Percentiles rank a stretch among this genome's conserved stretches.
These are phyloP conservation scores for Rhingia rostrata DNA, from an alignment of 2,888 invertebrate genomes.

Conservation along the genomic window DNA sequence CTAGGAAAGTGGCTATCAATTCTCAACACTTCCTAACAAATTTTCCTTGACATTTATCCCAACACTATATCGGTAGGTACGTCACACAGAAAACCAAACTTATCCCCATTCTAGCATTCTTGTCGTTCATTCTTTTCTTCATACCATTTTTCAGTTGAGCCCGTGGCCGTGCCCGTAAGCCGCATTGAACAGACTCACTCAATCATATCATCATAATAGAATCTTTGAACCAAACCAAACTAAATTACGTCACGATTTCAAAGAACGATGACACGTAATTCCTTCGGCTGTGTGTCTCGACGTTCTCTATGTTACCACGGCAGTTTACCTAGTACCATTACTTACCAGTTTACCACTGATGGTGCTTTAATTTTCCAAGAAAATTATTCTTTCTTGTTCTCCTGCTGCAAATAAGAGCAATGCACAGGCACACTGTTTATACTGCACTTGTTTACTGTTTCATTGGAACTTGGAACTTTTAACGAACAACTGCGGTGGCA, in stretches of 20 bases:
- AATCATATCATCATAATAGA: constrained; percentile 43
- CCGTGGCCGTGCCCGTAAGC: background rate
- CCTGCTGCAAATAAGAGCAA: background rate
- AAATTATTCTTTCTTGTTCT: constrained; percentile 31
- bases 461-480: too few relatives aligned
- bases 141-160: too few relatives aligned
- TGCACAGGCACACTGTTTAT: background rate
- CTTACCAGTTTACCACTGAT: constrained; percentile 11
- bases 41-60: too few relatives aligned
- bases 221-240: constrained; percentile 46
- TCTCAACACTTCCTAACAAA: too few relatives aligned
- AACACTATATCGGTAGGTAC: too few relatives aligned
- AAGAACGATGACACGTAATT: constrained; percentile 63
- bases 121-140: too few relatives aligned
- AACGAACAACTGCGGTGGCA: too few relatives aligned
- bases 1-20: too few relatives aligned
- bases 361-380: constrained; percentile 56
- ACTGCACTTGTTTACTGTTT: background rate
- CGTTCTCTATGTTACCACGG: constrained; percentile 7
- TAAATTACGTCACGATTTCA: constrained; percentile 61
- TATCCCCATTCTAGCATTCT: too few relatives aligned
- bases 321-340: background rate
- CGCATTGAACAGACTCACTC: constrained; percentile 20
- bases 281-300: constrained; percentile 18
- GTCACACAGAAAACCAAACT: too few relatives aligned